Evolutionary conservation across 2,113 vertebrate species (phyloP).

Genomic region (Chroicocephalus ridibundus): DNA sequence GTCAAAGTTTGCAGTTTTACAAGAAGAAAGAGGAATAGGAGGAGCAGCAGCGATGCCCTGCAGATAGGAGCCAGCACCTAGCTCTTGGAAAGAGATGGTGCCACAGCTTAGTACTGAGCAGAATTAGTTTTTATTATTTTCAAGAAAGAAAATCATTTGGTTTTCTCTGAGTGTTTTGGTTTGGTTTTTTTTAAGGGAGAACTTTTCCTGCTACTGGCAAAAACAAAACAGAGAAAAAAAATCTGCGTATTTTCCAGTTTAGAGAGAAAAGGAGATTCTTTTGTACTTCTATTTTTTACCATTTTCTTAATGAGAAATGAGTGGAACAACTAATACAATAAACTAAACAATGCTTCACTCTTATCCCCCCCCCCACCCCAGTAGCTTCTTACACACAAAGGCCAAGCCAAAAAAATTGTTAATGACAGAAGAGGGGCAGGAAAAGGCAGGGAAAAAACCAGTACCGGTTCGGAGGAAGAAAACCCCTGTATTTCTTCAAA

Average conservation of each 20-base stretch:
- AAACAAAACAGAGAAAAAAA: neutral
- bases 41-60: neutral
- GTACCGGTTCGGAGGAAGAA: neutral
- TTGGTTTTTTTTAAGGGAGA: neutral
- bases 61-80: neutral
- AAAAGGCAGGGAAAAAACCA: neutral
- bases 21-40: neutral
- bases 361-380: no score
- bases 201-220: neutral
- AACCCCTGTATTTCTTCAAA: neutral
- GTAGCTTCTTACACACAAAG: neutral
- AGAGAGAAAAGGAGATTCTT: fast-evolving
- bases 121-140: neutral
- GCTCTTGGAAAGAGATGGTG: neutral
- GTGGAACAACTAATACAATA: neutral
- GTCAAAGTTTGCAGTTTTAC: neutral
- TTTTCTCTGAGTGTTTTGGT: neutral
- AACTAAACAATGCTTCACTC: neutral
- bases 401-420: neutral
- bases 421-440: neutral
- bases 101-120: neutral
- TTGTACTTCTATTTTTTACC: neutral
- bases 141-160: neutral
- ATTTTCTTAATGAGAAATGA: neutral
- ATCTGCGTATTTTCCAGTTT: neutral